Evolutionary conservation across 2,888 invertebrate genomes (phyloP).

Genomic region (Tetragnatha montana): DNA sequence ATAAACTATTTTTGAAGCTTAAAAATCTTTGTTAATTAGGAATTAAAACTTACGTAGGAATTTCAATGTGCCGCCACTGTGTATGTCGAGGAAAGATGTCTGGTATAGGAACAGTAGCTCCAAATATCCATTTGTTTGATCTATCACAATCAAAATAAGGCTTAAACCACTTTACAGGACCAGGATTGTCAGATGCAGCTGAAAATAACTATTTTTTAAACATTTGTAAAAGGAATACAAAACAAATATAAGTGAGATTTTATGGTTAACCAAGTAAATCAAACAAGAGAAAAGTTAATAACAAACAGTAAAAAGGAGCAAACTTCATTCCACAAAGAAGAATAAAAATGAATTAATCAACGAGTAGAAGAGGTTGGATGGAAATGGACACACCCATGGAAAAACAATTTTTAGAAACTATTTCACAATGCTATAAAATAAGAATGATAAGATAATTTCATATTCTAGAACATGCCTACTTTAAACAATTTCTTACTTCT

Average conservation of each 20-base stretch:
- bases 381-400: too few species aligned
- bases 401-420: too few species aligned
- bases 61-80: constrained; percentile 93
- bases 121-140: constrained; percentile 96
- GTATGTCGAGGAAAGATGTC: constrained; percentile 97
- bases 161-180: constrained; percentile 94
- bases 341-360: too few species aligned
- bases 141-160: constrained; percentile 98
- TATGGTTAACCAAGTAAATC: neutral
- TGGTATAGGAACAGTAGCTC: constrained; percentile 94
- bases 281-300: neutral
- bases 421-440: too few species aligned
- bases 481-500: too few species aligned
- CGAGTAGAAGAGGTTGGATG: too few species aligned
- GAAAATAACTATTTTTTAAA: constrained; percentile 39
- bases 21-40: neutral
- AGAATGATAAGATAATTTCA: too few species aligned
- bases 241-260: neutral
- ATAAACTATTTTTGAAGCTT: too few species aligned
- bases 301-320: neutral
- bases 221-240: neutral
- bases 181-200: constrained; percentile 90
- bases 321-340: too few species aligned
- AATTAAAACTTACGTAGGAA: constrained; percentile 85
- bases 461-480: too few species aligned